These are phyloP conservation scores for Tetragonula clypearis DNA, from an alignment of 1,140 invertebrate species.

Conservation along the genomic window DNA sequence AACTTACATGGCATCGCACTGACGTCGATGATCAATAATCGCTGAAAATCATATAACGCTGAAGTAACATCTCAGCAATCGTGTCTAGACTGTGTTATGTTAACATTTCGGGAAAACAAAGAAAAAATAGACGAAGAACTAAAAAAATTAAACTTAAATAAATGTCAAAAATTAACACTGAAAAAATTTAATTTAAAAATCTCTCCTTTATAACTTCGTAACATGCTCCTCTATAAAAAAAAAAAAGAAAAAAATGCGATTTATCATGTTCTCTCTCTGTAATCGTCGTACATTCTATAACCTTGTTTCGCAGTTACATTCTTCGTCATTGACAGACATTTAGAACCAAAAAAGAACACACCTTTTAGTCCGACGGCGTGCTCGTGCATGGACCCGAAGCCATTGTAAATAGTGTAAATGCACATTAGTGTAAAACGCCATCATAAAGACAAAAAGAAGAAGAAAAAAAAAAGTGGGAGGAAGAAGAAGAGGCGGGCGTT, in stretches of 20 bases:
- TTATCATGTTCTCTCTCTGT: not conserved
- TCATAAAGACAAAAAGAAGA: not conserved
- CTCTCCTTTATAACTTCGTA: no score
- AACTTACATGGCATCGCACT: no score
- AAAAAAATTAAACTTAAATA: no score
- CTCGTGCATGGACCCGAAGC: constrained; percentile 54
- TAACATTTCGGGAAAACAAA: no score
- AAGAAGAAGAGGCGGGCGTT: not conserved
- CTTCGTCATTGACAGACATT: constrained; percentile 4
- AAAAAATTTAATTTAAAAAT: no score
- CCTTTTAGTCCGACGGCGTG: not conserved
- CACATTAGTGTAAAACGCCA: constrained; percentile 59
- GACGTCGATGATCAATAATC: no score
- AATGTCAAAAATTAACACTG: no score
- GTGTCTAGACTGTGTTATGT: no score
- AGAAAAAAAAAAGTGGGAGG: not conserved
- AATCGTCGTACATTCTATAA: not conserved
- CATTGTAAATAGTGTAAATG: constrained; percentile 78
- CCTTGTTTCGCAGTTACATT: not conserved
- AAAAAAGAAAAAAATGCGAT: no score
- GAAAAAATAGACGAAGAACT: no score
- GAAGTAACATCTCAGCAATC: no score
- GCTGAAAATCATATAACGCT: no score
- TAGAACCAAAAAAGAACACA: not conserved
- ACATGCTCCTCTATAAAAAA: not conserved